Conservation (phyloP, 1,140 invertebrate species). For the Globodera ellingtonae region DNA sequence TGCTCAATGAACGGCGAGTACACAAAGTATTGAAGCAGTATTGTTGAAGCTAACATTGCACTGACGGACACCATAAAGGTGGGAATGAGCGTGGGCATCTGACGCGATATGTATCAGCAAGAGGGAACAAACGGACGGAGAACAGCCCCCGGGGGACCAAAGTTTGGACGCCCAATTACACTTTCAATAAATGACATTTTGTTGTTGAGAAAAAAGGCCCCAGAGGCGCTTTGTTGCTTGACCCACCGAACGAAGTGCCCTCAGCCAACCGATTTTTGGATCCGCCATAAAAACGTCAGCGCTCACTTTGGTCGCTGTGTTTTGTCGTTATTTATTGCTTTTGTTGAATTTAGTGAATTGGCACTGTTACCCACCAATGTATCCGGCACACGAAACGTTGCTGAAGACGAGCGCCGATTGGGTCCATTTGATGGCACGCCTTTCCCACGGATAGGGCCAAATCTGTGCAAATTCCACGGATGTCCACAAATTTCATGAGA, state of each 20-base stretch:
- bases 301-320: slow-evolving; percentile 12
- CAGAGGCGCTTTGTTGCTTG: not conserved
- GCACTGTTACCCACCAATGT: slow-evolving; percentile 11
- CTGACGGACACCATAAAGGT: not conserved
- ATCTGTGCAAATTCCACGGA: not conserved
- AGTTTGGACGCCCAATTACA: not conserved
- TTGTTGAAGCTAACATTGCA: not conserved
- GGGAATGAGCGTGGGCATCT: not conserved
- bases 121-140: not conserved
- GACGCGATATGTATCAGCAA: no score
- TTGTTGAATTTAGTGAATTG: not conserved
- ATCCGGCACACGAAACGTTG: slow-evolving; percentile 13
- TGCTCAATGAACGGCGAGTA: not conserved
- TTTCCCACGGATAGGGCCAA: slow-evolving; percentile 21
- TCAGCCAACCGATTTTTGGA: not conserved
- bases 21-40: not conserved
- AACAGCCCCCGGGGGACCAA: not conserved
- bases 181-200: not conserved
- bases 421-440: slow-evolving; percentile 10
- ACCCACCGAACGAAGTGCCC: not conserved
- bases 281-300: slow-evolving; percentile 23
- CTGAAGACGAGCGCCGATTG: not conserved
- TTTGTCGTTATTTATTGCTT: not conserved
- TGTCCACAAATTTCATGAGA: no score
- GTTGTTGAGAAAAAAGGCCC: not conserved